A percentile compares a stretch with the other conserved stretches of the same genome.
These are phyloP conservation scores for Drosophila longiperda DNA, from an alignment of 2,888 invertebrate species.

Conservation along the genomic window DNA sequence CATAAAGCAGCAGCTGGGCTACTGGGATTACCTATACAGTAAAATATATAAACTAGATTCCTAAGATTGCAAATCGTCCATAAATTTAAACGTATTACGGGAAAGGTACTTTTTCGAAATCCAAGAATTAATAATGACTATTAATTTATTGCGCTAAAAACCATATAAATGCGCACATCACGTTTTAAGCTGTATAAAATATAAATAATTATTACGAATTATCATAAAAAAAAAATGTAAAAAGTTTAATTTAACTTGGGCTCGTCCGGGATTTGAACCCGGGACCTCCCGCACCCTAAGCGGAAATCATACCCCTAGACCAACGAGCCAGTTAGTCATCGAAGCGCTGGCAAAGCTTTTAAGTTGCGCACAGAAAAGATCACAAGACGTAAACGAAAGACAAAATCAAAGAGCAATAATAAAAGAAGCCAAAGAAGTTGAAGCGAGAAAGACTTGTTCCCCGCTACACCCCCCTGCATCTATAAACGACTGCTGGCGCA, in stretches of 20 bases:
- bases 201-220: neutral
- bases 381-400: conserved; percentile 29
- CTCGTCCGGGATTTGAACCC: conserved; percentile 86
- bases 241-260: conserved; percentile 63
- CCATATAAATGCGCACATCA: neutral
- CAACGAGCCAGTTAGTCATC: conserved; percentile 80
- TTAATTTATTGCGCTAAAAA: neutral
- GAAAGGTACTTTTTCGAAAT: neutral
- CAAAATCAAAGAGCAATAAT: conserved; percentile 15
- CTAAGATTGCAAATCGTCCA: conserved; percentile 38
- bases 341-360: neutral
- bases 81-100: conserved; percentile 22
- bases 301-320: conserved; percentile 86
- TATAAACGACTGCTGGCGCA: conserved; percentile 1
- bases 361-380: conserved; percentile 16
- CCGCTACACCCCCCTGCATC: neutral
- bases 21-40: conserved; percentile 30
- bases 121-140: neutral
- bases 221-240: conserved; percentile 7
- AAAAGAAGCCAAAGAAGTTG: conserved; percentile 32
- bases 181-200: too few relatives aligned
- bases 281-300: conserved; percentile 86
- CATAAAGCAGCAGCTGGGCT: conserved; percentile 57
- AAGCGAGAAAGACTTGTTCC: conserved; percentile 9
- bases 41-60: conserved; percentile 20